A percentile compares a stretch with the other conserved stretches of the same genome.
Evolutionary conservation across 2,888 invertebrate species (phyloP).

Genomic region (Epinotia ramella): DNA sequence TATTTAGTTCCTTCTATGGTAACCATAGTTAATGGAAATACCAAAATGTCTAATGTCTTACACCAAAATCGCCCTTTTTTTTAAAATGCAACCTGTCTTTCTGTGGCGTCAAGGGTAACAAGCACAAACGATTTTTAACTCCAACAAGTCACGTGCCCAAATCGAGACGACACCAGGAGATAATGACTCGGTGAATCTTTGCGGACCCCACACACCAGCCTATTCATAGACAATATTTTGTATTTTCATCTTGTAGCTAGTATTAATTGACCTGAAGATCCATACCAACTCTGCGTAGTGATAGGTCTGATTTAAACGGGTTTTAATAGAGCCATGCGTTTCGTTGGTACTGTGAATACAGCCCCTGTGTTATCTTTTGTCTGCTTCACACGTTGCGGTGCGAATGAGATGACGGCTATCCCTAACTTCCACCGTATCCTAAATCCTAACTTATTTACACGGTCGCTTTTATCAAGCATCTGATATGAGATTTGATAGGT

Average conservation of each 20-base stretch:
- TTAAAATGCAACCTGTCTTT: neutral
- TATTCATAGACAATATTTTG: neutral
- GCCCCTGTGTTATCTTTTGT: neutral
- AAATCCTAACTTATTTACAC: too few species aligned
- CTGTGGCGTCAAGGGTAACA: neutral
- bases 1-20: too few species aligned
- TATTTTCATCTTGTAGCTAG: neutral
- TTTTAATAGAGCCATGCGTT: neutral
- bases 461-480: too few species aligned
- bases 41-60: neutral
- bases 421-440: neutral
- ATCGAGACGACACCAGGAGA: slow-evolving; percentile 40
- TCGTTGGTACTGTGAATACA: neutral
- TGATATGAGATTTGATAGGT: too few species aligned
- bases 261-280: neutral
- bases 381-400: slow-evolving; percentile 13
- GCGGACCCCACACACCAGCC: neutral
- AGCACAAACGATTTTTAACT: slow-evolving; percentile 9
- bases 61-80: neutral
- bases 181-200: slow-evolving; percentile 27
- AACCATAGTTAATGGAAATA: too few species aligned
- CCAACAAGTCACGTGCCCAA: slow-evolving; percentile 41
- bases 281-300: neutral
- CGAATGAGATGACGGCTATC: slow-evolving; percentile 13
- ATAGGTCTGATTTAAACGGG: neutral